Evolutionary conservation across 2,888 invertebrate species (phyloP).

Genomic region (Dastarcus helophoroides): DNA sequence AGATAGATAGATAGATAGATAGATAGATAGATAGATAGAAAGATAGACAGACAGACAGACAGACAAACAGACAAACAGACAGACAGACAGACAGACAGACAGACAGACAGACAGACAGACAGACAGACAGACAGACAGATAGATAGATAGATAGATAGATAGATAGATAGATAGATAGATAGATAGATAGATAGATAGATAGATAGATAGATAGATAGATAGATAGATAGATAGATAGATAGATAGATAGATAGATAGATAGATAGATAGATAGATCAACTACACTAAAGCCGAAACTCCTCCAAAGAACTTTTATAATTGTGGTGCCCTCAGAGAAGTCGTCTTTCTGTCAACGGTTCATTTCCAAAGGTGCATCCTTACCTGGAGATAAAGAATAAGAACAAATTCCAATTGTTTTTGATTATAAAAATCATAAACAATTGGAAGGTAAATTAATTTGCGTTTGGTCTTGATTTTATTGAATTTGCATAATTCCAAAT

Average conservation of each 20-base stretch:
- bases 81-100: constrained; percentile 6
- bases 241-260: constrained; percentile 2
- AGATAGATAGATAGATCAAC: constrained; percentile 3
- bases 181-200: constrained; percentile 6
- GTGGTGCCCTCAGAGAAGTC: no score
- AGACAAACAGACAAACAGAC: constrained; percentile 2
- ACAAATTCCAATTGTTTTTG: no score
- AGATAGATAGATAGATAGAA: constrained; percentile 3
- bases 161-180: constrained; percentile 5
- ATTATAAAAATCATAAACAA: no score
- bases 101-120: constrained; percentile 4
- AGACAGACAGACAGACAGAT: constrained; percentile 4
- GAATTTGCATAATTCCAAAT: no score
- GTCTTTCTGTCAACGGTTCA: no score
- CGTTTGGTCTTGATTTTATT: no score
- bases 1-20: constrained; percentile 2
- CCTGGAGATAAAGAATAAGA: no score
- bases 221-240: constrained; percentile 5
- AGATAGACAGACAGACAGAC: constrained; percentile 3
- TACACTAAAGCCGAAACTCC: no score
- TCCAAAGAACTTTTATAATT: no score
- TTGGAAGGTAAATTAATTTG: no score
- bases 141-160: constrained; percentile 4
- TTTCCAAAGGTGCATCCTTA: no score
- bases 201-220: constrained; percentile 5